phyloP scores from a whole-genome alignment of 2,113 vertebrate species.

The Callospermophilus lateralis region DNA sequence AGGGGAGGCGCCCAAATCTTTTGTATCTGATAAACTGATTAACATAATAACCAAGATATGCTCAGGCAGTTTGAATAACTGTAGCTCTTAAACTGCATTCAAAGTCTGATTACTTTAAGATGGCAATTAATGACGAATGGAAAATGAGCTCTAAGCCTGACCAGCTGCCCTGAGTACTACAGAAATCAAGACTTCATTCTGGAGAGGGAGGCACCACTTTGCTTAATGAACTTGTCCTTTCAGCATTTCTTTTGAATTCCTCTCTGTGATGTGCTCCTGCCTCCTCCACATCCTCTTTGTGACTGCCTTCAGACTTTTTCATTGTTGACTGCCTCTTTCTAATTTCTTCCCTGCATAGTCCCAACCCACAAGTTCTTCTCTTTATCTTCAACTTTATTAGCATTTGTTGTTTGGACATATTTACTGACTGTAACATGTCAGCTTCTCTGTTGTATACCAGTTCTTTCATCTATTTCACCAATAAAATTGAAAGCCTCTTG shows the following conservation, averaged over 20 bases:
- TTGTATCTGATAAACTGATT: slow-evolving; percentile 64
- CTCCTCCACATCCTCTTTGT: slow-evolving; percentile 1
- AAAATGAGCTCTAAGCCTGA: slow-evolving; percentile 63
- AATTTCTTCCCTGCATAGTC: slow-evolving; percentile 19
- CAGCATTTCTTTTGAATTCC: slow-evolving; percentile 22
- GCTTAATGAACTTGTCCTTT: slow-evolving; percentile 64
- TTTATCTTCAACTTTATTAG: slow-evolving; percentile 39
- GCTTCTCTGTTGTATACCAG: not conserved
- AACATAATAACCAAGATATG: slow-evolving; percentile 40
- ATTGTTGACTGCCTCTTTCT: not conserved
- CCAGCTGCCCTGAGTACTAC: not conserved
- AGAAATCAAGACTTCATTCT: slow-evolving; percentile 58
- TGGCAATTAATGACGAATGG: slow-evolving; percentile 63
- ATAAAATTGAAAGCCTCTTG: slow-evolving; percentile 39
- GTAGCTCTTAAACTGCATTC: slow-evolving; percentile 48
- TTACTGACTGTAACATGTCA: slow-evolving; percentile 23
- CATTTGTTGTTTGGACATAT: slow-evolving; percentile 41
- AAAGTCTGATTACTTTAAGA: slow-evolving; percentile 52
- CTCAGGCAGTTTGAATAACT: not conserved
- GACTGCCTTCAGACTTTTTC: slow-evolving; percentile 19
- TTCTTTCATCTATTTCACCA: slow-evolving; percentile 16
- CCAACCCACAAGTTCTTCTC: slow-evolving; percentile 26
- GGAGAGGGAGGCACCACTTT: slow-evolving; percentile 39
- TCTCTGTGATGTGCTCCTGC: slow-evolving; percentile 38
- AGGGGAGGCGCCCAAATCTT: not conserved